Conservation (phyloP, 2,888 invertebrate species). For the Diarsia dahlii region DNA sequence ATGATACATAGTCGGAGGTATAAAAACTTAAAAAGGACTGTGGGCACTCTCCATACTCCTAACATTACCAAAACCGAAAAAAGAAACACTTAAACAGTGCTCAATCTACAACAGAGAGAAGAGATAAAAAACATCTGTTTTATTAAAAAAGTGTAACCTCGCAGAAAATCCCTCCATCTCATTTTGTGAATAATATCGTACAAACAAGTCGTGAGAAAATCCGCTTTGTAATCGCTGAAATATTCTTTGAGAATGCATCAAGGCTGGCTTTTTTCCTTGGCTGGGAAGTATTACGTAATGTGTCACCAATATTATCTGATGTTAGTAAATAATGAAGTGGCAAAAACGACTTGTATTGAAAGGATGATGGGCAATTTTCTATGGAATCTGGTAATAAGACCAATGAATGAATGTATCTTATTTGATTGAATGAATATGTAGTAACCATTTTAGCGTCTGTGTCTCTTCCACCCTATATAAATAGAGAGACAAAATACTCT, state of each 20-base stretch:
- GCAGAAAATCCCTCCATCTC: constrained; percentile 40
- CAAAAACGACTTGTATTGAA: not conserved
- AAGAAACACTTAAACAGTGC: constrained; percentile 16
- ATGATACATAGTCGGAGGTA: not conserved
- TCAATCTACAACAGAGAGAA: constrained; percentile 15
- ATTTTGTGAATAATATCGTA: constrained; percentile 28
- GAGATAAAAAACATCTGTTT: constrained; percentile 33
- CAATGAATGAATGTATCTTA: not conserved
- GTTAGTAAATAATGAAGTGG: not conserved
- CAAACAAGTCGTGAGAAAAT: constrained; percentile 41
- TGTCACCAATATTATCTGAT: not conserved
- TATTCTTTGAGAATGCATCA: constrained; percentile 29
- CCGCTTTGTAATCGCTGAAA: constrained; percentile 42
- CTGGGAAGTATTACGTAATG: not conserved
- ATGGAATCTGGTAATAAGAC: not conserved
- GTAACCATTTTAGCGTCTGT: no score
- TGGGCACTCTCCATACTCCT: not conserved
- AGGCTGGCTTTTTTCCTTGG: not conserved
- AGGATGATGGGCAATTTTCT: not conserved
- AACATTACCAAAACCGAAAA: constrained; percentile 9
- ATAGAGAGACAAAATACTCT: no score
- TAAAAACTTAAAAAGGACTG: not conserved
- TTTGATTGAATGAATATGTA: no score
- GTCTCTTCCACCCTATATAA: no score
- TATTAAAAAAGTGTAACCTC: constrained; percentile 43